A percentile compares a stretch with the other conserved stretches of the same genome.
phyloP scores from a whole-genome alignment of 2,888 invertebrate species.

The Thecophora atra region DNA sequence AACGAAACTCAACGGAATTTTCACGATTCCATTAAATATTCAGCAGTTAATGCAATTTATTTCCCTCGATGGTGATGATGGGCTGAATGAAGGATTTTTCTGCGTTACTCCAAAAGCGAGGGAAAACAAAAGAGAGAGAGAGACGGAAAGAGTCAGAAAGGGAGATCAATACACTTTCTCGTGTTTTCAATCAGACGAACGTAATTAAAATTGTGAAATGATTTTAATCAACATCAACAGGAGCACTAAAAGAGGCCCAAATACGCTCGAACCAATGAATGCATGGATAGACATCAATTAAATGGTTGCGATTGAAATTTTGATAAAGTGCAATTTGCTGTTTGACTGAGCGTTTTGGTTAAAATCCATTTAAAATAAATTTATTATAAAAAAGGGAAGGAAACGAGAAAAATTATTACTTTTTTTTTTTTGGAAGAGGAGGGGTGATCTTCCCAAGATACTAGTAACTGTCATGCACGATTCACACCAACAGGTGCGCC shows the following conservation, averaged over 20 bases:
- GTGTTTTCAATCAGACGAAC: background rate
- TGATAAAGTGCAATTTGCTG: too few relatives aligned
- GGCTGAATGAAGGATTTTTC: background rate
- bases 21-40: slow-evolving; percentile 11
- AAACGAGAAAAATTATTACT: too few relatives aligned
- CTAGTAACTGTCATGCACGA: too few relatives aligned
- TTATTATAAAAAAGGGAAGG: too few relatives aligned
- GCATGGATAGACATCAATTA: background rate
- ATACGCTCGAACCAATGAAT: too few relatives aligned
- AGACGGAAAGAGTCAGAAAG: background rate
- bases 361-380: too few relatives aligned
- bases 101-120: background rate
- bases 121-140: background rate
- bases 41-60: slow-evolving; percentile 19
- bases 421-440: too few relatives aligned
- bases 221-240: background rate
- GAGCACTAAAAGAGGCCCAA: background rate
- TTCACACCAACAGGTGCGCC: too few relatives aligned
- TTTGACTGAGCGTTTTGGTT: too few relatives aligned
- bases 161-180: background rate
- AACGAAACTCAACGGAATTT: background rate
- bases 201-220: slow-evolving; percentile 16
- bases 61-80: slow-evolving; percentile 3
- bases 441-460: too few relatives aligned
- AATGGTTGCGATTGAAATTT: background rate